Conservation (phyloP, 2,888 invertebrate genomes). For the Neuroscelio doddi region DNA sequence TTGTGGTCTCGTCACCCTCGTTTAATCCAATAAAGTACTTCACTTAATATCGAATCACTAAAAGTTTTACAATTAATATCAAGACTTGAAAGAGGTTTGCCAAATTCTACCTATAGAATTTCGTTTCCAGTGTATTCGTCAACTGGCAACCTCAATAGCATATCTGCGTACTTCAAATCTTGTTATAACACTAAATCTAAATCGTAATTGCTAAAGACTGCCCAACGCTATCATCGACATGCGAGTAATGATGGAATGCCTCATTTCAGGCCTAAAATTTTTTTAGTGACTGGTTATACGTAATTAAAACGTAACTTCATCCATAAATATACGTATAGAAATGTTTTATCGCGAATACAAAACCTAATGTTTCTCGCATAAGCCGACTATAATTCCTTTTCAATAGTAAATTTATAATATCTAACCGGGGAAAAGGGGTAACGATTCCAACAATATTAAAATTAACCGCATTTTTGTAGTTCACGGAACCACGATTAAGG, state of each 20-base stretch:
- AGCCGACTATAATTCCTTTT: slow-evolving; percentile 26
- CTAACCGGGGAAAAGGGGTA: no score
- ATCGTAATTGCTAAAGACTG: slow-evolving; percentile 42
- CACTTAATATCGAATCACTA: no score
- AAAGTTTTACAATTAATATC: no score
- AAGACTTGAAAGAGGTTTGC: slow-evolving; percentile 12
- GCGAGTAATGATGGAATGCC: slow-evolving; percentile 49
- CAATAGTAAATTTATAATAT: no score
- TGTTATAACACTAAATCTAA: slow-evolving; percentile 27
- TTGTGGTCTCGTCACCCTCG: no score
- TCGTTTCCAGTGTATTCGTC: slow-evolving; percentile 3
- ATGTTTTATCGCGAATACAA: slow-evolving; percentile 52
- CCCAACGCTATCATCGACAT: slow-evolving; percentile 46
- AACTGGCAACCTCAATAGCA: slow-evolving; percentile 29
- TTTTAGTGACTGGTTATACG: no score
- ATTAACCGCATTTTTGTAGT: no score
- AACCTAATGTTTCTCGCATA: slow-evolving; percentile 51
- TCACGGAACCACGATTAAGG: no score
- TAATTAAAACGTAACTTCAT: no score
- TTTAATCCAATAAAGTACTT: no score
- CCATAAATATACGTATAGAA: slow-evolving; percentile 52
- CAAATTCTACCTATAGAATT: background rate
- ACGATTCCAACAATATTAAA: no score
- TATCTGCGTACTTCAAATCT: slow-evolving; percentile 29
- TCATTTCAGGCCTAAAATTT: slow-evolving; percentile 43